These are phyloP conservation scores for Hestina assimilis DNA, from an alignment of 1,140 invertebrate genomes.

Conservation along the genomic window DNA sequence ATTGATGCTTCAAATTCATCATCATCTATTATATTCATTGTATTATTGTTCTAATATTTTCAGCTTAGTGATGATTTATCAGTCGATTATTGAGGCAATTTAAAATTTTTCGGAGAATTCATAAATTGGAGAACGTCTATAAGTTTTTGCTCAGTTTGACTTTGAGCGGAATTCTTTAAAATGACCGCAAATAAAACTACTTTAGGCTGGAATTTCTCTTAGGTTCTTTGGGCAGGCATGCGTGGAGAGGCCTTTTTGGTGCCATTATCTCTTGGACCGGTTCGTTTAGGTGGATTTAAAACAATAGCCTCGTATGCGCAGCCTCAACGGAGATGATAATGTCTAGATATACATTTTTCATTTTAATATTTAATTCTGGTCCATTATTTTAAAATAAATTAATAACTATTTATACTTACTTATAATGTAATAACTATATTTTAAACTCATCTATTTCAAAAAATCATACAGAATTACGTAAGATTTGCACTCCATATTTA, in stretches of 20 bases:
- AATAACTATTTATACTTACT: too few species aligned
- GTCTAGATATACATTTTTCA: background rate
- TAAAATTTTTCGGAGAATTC: background rate
- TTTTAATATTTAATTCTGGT: background rate
- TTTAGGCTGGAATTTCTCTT: slow-evolving; percentile 53
- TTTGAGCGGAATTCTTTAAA: slow-evolving; percentile 33
- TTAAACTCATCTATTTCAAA: too few species aligned
- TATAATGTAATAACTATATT: too few species aligned
- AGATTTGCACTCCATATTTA: too few species aligned
- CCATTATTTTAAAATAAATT: too few species aligned
- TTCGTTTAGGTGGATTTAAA: slow-evolving; percentile 54
- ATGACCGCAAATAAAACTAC: slow-evolving; percentile 38
- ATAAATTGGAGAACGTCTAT: slow-evolving; percentile 37
- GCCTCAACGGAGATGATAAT: background rate
- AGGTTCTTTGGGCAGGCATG: slow-evolving; percentile 38
- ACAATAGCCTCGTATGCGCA: slow-evolving; percentile 41
- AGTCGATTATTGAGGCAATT: background rate
- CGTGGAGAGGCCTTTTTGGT: slow-evolving; percentile 48
- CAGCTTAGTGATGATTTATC: background rate
- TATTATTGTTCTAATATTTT: too few species aligned
- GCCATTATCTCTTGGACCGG: slow-evolving; percentile 58
- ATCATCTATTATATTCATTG: too few species aligned
- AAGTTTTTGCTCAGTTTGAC: slow-evolving; percentile 35
- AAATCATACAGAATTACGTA: too few species aligned
- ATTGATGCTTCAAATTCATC: too few species aligned